These are phyloP conservation scores for Sisor rabdophorus DNA, from an alignment of 2,113 vertebrate species.

Conservation along the genomic window DNA sequence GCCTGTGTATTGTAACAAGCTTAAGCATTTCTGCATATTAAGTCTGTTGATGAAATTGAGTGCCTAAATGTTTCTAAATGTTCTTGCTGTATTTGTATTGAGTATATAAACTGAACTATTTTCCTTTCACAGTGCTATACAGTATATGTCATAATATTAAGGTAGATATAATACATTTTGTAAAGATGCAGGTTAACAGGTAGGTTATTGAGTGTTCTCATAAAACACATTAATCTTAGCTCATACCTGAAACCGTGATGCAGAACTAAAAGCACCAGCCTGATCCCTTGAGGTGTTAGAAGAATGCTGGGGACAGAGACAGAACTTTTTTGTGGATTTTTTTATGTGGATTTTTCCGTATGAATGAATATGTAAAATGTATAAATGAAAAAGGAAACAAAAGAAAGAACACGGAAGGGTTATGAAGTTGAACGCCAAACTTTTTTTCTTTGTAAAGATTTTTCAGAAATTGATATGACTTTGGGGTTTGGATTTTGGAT, in stretches of 20 bases:
- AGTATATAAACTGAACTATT: background rate
- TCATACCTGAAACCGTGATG: constrained; percentile 26
- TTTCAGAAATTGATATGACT: too few relatives aligned
- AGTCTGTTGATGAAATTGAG: background rate
- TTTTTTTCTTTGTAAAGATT: too few relatives aligned
- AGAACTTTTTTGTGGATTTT: too few relatives aligned
- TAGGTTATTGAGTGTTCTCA: background rate
- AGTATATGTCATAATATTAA: background rate
- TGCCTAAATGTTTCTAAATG: background rate
- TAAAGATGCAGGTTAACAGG: background rate
- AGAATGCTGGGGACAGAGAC: background rate
- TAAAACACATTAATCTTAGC: background rate
- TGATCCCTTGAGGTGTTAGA: background rate
- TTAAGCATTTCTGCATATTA: background rate
- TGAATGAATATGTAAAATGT: too few relatives aligned
- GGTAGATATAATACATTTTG: background rate
- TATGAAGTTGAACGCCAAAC: too few relatives aligned
- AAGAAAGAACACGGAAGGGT: too few relatives aligned
- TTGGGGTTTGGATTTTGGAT: too few relatives aligned
- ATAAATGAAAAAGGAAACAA: too few relatives aligned
- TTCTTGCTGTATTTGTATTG: background rate
- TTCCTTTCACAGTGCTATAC: background rate
- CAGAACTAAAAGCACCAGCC: background rate
- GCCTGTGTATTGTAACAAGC: background rate
- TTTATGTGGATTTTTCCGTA: too few relatives aligned